phyloP scores from a whole-genome alignment of 2,113 vertebrate species.

The Megaceryle torquata region DNA sequence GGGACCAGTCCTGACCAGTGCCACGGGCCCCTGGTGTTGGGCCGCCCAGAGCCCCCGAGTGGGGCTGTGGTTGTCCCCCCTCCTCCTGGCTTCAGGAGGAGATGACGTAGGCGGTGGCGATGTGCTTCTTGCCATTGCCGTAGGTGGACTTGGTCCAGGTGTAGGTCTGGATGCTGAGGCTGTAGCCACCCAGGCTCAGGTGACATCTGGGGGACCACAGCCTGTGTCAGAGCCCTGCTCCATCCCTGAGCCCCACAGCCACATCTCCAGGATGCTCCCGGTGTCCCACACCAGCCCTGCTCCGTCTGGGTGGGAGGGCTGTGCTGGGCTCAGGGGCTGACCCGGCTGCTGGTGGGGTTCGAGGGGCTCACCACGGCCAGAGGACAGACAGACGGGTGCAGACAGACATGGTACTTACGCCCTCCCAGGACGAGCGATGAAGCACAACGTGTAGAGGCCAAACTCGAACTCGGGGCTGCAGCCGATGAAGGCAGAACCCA shows the following conservation, averaged over 20 bases:
- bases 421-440: conserved; percentile 85
- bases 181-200: conserved; percentile 84
- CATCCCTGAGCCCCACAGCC: neutral
- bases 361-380: neutral
- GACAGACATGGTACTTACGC: conserved; percentile 70
- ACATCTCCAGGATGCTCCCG: neutral
- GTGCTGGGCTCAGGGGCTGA: neutral
- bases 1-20: neutral
- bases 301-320: too few species aligned
- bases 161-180: conserved; percentile 85
- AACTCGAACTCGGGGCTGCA: conserved; percentile 94
- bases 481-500: conserved; percentile 89
- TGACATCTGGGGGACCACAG: conserved; percentile 75
- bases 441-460: conserved; percentile 88
- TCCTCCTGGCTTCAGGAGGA: conserved; percentile 41
- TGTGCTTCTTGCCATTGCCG: conserved; percentile 81
- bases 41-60: neutral
- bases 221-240: neutral
- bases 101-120: conserved; percentile 85
- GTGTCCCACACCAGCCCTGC: neutral
- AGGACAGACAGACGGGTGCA: neutral
- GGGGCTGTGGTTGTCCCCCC: neutral
- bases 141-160: conserved; percentile 87
- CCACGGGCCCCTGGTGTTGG: rapidly evolving
- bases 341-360: neutral